Percentiles rank a stretch among this genome's conserved stretches.
Evolutionary conservation across 2,113 vertebrate genomes (phyloP).

Genomic region (Callipepla squamata): DNA sequence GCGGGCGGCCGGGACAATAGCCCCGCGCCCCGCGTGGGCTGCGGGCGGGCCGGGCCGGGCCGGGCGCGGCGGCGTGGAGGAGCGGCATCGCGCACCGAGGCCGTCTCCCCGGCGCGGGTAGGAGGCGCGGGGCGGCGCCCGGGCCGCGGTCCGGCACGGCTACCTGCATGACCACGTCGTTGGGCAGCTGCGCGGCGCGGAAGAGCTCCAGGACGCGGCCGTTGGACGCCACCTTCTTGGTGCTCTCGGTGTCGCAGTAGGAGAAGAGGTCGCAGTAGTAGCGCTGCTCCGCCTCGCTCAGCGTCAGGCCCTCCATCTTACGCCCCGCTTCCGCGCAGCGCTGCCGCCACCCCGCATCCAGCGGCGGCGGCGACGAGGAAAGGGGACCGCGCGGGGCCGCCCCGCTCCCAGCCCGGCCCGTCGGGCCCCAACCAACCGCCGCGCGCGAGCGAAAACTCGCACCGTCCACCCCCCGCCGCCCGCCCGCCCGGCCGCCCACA

Average conservation of each 20-base stretch:
- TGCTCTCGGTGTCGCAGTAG: constrained; percentile 97
- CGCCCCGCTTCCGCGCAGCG: constrained; percentile 13
- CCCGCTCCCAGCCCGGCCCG: background rate
- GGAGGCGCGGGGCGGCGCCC: background rate
- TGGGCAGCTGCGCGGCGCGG: constrained; percentile 94
- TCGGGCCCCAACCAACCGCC: background rate
- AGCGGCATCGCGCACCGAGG: too few species aligned
- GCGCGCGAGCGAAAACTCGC: background rate
- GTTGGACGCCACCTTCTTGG: constrained; percentile 95
- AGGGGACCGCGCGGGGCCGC: background rate
- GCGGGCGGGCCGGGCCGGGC: too few species aligned
- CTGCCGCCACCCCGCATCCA: background rate
- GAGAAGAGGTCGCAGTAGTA: constrained; percentile 96
- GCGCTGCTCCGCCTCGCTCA: constrained; percentile 95
- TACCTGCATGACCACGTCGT: constrained; percentile 95
- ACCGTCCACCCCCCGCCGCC: background rate
- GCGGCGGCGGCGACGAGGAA: background rate
- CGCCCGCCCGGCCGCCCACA: background rate
- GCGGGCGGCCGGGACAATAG: background rate
- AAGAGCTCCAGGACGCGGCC: constrained; percentile 94
- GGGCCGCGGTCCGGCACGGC: background rate
- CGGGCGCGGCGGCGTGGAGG: too few species aligned
- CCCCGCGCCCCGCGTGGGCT: background rate
- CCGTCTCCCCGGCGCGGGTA: background rate
- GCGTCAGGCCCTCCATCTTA: constrained; percentile 93